Evolutionary conservation across 2,113 vertebrate species (phyloP), one percentile per base, ranked within the genome.

Genomic region (Rhinoptilus africanus): DNA sequence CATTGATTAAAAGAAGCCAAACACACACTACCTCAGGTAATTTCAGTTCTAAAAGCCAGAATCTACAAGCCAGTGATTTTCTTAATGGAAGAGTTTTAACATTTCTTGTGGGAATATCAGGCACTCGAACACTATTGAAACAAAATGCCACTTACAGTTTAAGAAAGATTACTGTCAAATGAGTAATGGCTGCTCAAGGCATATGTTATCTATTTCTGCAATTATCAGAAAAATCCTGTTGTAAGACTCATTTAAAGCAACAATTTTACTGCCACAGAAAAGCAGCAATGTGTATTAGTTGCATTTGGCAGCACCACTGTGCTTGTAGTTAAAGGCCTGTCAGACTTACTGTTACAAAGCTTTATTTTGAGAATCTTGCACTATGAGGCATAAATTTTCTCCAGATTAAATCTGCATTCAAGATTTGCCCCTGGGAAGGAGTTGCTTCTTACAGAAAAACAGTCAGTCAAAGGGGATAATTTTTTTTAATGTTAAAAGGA

Each of bases 201-300:
- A 66, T 82, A 95, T 48, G 32, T 68, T 97, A 96, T 97, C 94
- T 97, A 96, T 96, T 97, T 96, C 85, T 95, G 82, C 96, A 98
- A 97, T 98, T 96, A 98, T 71, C 8, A 84, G 87, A 96, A 85
- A 97, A 89, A 77, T 81, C n/a, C 51, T 86, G 34, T 93, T 94
- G 86, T 92, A 97, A 90, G 56, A 96, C 92, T 97, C 66, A 91
- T 95, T 97, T 97, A 83, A 94, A 97, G 78, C 73, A 96, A 85
- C 79, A 89, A 41, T 92, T 96, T 97, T 90, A 75, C 72, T 88
- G 76, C 73, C 90, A 94, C 26, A 80, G 73, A 67, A 96, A 97
- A 94, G 51, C 62, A 93, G 62, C 39, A 95, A 41, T 34, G 32
- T 71, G 62, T 92, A 78, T 89, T 51, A 37, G 73, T 30, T 92